Evolutionary conservation across 2,113 vertebrate genomes (phyloP).

Genomic region (Butorides virescens): DNA sequence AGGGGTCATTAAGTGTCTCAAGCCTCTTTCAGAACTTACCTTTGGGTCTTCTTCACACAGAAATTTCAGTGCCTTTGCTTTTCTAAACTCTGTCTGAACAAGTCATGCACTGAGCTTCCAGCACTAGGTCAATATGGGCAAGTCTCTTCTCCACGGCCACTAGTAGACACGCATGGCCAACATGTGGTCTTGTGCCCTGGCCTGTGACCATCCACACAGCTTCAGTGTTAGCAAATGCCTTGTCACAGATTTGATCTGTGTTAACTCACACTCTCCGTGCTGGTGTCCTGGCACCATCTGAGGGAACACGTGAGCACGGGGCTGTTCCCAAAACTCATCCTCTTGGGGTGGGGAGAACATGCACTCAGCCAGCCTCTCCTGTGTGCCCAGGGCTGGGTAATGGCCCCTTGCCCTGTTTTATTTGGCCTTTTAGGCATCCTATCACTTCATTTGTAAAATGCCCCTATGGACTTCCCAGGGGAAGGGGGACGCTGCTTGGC

Average conservation of each 20-base stretch:
- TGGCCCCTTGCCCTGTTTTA: neutral
- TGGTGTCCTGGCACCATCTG: neutral
- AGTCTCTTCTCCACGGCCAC: neutral
- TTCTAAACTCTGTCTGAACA: neutral
- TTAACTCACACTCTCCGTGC: neutral
- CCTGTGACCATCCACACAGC: neutral
- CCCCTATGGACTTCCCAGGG: neutral
- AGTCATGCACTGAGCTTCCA: neutral
- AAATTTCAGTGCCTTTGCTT: neutral
- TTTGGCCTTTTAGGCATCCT: neutral
- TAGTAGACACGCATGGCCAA: neutral
- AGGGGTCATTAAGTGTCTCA: neutral
- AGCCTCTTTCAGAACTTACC: neutral
- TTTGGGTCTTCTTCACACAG: neutral
- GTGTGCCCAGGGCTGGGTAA: neutral
- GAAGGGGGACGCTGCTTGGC: neutral
- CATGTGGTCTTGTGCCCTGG: neutral
- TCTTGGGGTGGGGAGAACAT: neutral
- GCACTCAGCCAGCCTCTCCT: neutral
- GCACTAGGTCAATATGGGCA: neutral
- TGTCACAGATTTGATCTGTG: neutral
- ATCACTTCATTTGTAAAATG: neutral
- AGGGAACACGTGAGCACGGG: accelerated
- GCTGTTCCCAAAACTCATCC: neutral
- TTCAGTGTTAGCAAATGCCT: neutral